phyloP scores from a whole-genome alignment of 2,113 vertebrate species.

The Prunella himalayana region DNA sequence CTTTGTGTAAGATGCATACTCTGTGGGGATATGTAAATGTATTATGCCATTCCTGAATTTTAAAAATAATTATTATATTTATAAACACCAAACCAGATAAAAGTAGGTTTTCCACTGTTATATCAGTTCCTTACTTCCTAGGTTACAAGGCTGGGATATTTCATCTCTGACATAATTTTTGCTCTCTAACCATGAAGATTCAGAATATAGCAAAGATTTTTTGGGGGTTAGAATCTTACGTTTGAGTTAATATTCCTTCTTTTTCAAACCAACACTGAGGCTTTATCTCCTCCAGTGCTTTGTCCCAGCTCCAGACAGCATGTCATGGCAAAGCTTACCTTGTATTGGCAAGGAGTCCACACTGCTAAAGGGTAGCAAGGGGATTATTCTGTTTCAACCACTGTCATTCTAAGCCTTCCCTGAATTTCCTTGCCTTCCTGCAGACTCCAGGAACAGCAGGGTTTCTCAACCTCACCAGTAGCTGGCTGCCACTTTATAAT shows the following conservation, averaged over 20 bases:
- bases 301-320: not conserved
- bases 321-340: conserved; percentile 1
- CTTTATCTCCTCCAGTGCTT: not conserved
- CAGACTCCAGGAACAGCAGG: not conserved
- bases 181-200: not conserved
- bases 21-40: not conserved
- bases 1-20: not conserved
- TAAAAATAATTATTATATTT: not conserved
- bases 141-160: not conserved
- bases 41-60: not conserved
- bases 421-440: not conserved
- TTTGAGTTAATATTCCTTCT: not conserved
- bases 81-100: not conserved
- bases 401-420: not conserved
- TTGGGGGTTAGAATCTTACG: not conserved
- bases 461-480: not conserved
- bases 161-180: not conserved
- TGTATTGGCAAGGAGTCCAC: not conserved
- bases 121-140: not conserved
- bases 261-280: not conserved
- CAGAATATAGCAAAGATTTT: not conserved
- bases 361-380: not conserved
- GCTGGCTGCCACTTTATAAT: not conserved
- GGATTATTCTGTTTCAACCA: conserved; percentile 34
- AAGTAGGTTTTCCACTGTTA: not conserved